Percentiles rank a stretch among this genome's conserved stretches.
phyloP scores from a whole-genome alignment of 2,113 vertebrate genomes.

The Vulpes lagopus region DNA sequence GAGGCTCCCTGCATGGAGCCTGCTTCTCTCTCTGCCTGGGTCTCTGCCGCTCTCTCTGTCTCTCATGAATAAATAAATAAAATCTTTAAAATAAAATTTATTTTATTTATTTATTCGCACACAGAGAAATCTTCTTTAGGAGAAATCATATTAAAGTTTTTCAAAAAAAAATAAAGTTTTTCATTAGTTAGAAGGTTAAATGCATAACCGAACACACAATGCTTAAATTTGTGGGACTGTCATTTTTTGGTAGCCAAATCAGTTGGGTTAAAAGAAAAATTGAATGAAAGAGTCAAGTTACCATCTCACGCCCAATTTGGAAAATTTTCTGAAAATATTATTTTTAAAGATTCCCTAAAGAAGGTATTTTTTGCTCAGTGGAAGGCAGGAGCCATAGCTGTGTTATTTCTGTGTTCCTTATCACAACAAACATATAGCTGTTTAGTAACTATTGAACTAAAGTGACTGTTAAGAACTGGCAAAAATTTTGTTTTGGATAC shows the following conservation, averaged over 20 bases:
- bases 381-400: neutral
- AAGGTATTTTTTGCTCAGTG: neutral
- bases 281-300: neutral
- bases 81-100: no score
- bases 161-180: neutral
- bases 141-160: neutral
- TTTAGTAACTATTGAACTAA: neutral
- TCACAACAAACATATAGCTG: neutral
- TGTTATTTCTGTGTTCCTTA: neutral
- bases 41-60: no score
- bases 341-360: neutral
- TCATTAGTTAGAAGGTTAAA: neutral
- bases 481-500: neutral
- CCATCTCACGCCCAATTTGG: neutral
- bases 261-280: neutral
- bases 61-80: no score
- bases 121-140: neutral
- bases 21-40: no score
- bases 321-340: conserved; percentile 5
- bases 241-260: neutral
- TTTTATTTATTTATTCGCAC: no score
- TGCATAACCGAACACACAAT: neutral
- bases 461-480: neutral
- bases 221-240: neutral
- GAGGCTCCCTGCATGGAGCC: no score